phyloP scores from a whole-genome alignment of 2,797 vertebrate genomes.

The Channa striata region DNA sequence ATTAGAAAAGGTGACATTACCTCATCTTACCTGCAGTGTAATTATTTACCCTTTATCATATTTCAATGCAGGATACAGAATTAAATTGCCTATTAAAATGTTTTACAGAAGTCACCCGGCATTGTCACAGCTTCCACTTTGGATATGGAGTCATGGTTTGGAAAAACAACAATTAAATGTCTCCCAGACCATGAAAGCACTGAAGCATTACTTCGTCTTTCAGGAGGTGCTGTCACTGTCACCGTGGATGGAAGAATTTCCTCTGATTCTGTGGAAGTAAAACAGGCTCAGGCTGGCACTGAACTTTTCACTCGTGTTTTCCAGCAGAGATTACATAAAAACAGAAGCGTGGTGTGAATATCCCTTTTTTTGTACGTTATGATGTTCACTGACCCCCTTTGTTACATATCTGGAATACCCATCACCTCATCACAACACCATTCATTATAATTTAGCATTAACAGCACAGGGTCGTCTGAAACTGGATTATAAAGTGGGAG shows the following conservation, averaged over 20 bases:
- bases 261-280: conserved; percentile 9
- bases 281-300: conserved; percentile 23
- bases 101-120: conserved; percentile 20
- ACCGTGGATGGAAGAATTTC: conserved; percentile 1
- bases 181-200: neutral
- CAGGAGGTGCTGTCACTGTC: neutral
- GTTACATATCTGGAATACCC: conserved; percentile 7
- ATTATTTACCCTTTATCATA: conserved; percentile 43
- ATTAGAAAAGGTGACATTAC: conserved; percentile 49
- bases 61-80: conserved; percentile 43
- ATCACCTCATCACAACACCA: conserved; percentile 25
- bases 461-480: conserved; percentile 31
- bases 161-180: neutral
- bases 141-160: neutral
- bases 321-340: neutral
- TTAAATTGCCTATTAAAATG: conserved; percentile 48
- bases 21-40: conserved; percentile 4
- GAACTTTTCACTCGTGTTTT: conserved; percentile 27
- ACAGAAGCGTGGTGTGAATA: conserved; percentile 1
- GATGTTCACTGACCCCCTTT: conserved; percentile 26
- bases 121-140: conserved; percentile 16
- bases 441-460: conserved; percentile 43
- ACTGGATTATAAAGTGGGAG: conserved; percentile 29
- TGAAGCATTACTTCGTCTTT: conserved; percentile 8
- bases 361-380: conserved; percentile 4